Evolutionary conservation across 2,888 invertebrate species (phyloP), one percentile per base, ranked within the genome.

Genomic region (Caenorhabditis macrosperma): DNA sequence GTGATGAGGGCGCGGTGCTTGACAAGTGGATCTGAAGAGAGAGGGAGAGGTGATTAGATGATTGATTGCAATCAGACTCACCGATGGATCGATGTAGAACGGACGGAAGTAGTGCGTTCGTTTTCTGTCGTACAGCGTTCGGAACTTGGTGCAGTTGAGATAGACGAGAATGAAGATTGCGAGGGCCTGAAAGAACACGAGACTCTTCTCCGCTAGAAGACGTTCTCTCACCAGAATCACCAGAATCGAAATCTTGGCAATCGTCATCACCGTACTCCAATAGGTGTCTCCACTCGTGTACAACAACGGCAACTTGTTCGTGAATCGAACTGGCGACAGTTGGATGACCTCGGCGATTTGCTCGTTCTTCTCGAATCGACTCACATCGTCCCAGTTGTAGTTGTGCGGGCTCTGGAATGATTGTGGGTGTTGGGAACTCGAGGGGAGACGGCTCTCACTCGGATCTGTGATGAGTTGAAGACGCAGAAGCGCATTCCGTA

Each of bases 401-500:
- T 74, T 72, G 57, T 78, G 78, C 12, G 80, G 77, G 28, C 74
- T 75, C 80, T 82, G 55, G 41, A 79, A 30, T n/a, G 22, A 17
- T 60, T 28, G 33, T 10, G 15, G 12, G 17, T n/a, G 33, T 55
- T 10, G 1, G 10, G 9, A 26, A 22, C 17, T 15, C n/a, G n/a
- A 59, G 30, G 22, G 1, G n/a, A 20, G 28, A 22, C 5, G n/a
- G 10, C 15, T 33, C 66, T 26, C 46, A 84, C 84, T 54, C 74
- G 48, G 6, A 82, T 77, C 10, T 76, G 72, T 5, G 67, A 54
- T 10, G 76, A 80, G 22, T 86, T 86, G 30, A 83, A 84, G 0
- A 85, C 84, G 61, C 87, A 87, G 33, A 87, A 69, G 28, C 85
- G 41, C 76, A 87, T 80, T 52, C 87, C 87, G 61, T 87, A 87